These are phyloP conservation scores for Petrocephalus sullivani DNA, from an alignment of 2,797 vertebrate species.

Conservation along the genomic window DNA sequence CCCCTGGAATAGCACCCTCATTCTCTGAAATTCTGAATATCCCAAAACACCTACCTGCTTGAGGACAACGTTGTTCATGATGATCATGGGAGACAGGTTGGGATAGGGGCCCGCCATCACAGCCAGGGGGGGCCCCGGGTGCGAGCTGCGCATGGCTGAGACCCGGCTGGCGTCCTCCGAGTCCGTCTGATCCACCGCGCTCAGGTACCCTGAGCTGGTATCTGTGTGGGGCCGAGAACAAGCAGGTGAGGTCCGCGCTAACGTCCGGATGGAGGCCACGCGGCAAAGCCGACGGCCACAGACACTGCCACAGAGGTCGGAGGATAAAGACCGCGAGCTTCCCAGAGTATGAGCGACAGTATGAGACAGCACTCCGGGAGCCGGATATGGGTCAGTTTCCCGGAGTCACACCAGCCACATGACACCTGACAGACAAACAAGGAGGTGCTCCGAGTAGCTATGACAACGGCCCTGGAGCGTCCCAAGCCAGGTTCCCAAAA, in stretches of 20 bases:
- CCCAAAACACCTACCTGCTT: constrained; percentile 71
- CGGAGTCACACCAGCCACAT: background rate
- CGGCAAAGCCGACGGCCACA: background rate
- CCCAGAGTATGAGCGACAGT: background rate
- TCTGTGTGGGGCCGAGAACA: constrained; percentile 53
- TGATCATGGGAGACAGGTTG: constrained; percentile 72
- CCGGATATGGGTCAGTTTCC: constrained; percentile 9
- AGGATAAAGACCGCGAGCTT: background rate
- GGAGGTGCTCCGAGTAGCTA: background rate
- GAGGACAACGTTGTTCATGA: constrained; percentile 84
- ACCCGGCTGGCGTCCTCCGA: constrained; percentile 65
- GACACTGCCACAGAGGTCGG: background rate
- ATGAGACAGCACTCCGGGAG: background rate
- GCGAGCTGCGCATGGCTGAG: constrained; percentile 51
- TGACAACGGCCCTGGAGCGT: background rate
- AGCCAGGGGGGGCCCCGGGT: constrained; percentile 50
- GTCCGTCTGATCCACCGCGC: constrained; percentile 76
- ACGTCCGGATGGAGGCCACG: background rate
- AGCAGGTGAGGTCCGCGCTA: background rate
- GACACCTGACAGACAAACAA: background rate
- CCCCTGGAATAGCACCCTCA: background rate
- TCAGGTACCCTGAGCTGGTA: constrained; percentile 78
- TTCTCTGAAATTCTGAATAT: background rate
- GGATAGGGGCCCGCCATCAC: constrained; percentile 62
- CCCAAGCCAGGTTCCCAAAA: background rate